phyloP scores from a whole-genome alignment of 1,140 invertebrate genomes.

The Magallana ariakensis region DNA sequence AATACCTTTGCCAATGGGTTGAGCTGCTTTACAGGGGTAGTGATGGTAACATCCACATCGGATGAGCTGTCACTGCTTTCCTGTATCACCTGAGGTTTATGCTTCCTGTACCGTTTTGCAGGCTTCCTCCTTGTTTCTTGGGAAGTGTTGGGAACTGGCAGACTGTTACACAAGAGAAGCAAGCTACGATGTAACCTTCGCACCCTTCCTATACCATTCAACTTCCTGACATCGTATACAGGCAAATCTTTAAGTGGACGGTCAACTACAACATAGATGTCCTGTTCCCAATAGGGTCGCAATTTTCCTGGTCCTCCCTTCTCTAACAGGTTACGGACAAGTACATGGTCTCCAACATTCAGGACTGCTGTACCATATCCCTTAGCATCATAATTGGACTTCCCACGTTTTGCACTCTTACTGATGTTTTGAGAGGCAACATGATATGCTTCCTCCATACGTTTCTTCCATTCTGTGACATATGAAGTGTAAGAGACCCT shows the following conservation, averaged over 20 bases:
- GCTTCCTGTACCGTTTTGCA: neutral
- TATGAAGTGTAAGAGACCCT: neutral
- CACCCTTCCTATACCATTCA: neutral
- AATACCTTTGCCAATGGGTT: conserved; percentile 16
- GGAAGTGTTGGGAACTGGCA: neutral
- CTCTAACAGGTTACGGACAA: conserved; percentile 41
- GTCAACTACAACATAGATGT: conserved; percentile 32
- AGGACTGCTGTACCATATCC: too few relatives aligned
- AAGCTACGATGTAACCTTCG: conserved; percentile 37
- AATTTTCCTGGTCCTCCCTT: conserved; percentile 50
- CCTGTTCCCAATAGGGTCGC: neutral
- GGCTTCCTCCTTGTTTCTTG: neutral
- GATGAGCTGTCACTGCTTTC: conserved; percentile 30
- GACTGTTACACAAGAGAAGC: conserved; percentile 18
- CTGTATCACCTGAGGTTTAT: neutral
- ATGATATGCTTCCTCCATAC: conserved; percentile 43
- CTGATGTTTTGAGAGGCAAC: conserved; percentile 17
- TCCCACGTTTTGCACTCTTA: too few relatives aligned
- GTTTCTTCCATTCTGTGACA: conserved; percentile 21
- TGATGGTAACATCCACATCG: neutral
- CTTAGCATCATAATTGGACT: too few relatives aligned
- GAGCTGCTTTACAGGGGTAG: neutral
- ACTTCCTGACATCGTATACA: conserved; percentile 35
- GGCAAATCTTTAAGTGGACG: neutral
- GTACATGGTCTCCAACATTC: too few relatives aligned